phyloP scores from a whole-genome alignment of 2,797 vertebrate genomes.

The Neostethus bicornis region DNA sequence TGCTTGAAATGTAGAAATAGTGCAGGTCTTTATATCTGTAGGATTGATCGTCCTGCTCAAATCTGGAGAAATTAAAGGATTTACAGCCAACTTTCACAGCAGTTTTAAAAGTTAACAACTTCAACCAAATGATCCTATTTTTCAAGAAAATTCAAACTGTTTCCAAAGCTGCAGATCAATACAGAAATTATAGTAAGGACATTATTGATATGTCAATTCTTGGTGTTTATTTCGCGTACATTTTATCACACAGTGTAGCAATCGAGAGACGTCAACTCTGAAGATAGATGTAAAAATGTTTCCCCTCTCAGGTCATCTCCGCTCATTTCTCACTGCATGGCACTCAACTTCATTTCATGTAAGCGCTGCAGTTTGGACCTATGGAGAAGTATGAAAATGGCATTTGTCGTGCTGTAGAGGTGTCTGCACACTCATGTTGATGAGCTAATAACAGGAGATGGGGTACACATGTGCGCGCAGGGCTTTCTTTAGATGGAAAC shows the following conservation, averaged over 20 bases:
- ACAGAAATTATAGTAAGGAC: neutral
- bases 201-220: constrained; percentile 3
- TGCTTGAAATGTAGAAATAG: neutral
- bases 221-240: neutral
- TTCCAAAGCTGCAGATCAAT: neutral
- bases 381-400: constrained; percentile 42
- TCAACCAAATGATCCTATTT: constrained; percentile 1
- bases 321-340: neutral
- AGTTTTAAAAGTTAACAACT: neutral
- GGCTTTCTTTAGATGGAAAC: constrained; percentile 15
- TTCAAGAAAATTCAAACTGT: neutral
- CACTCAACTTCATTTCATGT: constrained; percentile 36
- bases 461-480: constrained; percentile 31
- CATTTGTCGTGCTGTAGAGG: constrained; percentile 9
- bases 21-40: too few species aligned
- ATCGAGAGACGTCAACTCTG: neutral
- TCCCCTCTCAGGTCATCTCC: constrained; percentile 1
- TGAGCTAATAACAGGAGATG: constrained; percentile 48
- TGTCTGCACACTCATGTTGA: constrained; percentile 50
- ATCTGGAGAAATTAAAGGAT: constrained; percentile 1
- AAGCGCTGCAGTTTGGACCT: constrained; percentile 49
- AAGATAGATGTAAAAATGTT: neutral
- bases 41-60: neutral
- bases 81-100: constrained; percentile 19
- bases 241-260: neutral